These are phyloP conservation scores for Bombylius major DNA, from an alignment of 2,888 invertebrate genomes.

Conservation along the genomic window DNA sequence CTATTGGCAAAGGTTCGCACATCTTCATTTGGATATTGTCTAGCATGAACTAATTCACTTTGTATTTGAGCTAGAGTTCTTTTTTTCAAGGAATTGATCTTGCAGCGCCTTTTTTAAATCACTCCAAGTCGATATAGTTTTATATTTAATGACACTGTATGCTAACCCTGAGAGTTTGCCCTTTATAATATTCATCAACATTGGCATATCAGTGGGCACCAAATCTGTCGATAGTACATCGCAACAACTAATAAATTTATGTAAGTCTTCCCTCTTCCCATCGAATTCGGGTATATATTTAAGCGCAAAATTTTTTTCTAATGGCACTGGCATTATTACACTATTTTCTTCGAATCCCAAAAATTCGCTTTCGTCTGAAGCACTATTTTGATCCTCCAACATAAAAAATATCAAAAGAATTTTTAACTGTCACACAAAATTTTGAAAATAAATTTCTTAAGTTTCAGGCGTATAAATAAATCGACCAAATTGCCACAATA, in stretches of 20 bases:
- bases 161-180: background rate
- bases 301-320: background rate
- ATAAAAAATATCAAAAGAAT: no score
- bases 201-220: background rate
- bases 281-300: background rate
- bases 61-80: background rate
- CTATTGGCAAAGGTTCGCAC: background rate
- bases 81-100: background rate
- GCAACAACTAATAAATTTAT: background rate
- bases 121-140: background rate
- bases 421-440: no score
- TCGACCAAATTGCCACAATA: no score
- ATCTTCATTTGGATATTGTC: background rate
- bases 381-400: no score
- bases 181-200: background rate
- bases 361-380: no score
- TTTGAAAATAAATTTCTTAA: no score
- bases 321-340: no score
- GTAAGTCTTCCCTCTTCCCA: background rate
- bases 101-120: background rate
- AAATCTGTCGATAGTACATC: background rate
- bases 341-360: no score
- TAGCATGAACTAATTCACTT: background rate
- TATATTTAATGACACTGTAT: background rate
- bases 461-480: no score